A percentile compares a stretch with the other conserved stretches of the same genome.
Evolutionary conservation across 35 echinoderm and acorn worm genomes (phyloP).

Genomic region (Apostichopus californicus): DNA sequence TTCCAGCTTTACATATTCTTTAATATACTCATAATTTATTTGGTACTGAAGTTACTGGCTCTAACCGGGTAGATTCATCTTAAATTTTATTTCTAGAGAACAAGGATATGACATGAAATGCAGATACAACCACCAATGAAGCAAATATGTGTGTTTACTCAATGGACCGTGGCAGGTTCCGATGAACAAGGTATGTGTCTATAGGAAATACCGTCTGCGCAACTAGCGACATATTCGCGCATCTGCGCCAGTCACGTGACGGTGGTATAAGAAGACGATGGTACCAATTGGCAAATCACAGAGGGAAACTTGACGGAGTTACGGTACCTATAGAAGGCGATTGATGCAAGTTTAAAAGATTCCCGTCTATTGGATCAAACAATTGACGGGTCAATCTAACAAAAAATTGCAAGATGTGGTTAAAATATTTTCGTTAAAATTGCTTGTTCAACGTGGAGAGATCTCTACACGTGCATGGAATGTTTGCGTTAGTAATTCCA

Average conservation of each 20-base stretch:
- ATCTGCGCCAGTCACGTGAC: not conserved
- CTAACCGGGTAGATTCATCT: constrained; percentile 28
- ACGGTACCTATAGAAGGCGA: not conserved
- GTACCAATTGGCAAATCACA: not conserved
- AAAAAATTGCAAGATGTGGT: not conserved
- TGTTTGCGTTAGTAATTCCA: no score
- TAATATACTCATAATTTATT: no score
- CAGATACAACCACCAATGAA: not conserved
- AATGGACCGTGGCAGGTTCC: constrained; percentile 33
- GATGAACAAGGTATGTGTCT: constrained; percentile 4
- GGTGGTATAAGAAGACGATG: not conserved
- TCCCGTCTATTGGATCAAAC: not conserved
- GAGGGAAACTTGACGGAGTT: not conserved
- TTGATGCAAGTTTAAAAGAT: not conserved
- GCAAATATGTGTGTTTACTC: not conserved
- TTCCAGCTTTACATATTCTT: no score
- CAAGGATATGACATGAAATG: constrained; percentile 21
- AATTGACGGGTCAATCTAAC: not conserved
- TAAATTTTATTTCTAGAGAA: constrained; percentile 20
- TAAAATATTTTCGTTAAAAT: not conserved
- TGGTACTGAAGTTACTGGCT: not conserved
- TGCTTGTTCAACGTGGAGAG: not conserved
- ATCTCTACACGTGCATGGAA: not conserved
- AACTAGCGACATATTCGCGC: not conserved
- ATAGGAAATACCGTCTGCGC: not conserved